A percentile compares a stretch with the other conserved stretches of the same genome.
These are phyloP conservation scores for Phalanger gymnotis DNA, from an alignment of 2,797 vertebrate genomes.

Conservation along the genomic window DNA sequence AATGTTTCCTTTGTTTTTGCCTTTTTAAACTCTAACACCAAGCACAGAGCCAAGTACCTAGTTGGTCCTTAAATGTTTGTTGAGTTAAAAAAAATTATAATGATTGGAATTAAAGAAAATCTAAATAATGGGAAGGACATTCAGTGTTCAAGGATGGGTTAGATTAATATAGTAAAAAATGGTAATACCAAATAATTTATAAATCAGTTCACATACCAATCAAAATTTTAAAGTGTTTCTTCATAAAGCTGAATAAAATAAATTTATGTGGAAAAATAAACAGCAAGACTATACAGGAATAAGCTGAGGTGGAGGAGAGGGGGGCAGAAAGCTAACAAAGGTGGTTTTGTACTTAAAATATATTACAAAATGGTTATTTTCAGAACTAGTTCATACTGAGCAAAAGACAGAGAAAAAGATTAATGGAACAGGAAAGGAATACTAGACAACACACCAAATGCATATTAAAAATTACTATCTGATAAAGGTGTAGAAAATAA, in stretches of 20 bases:
- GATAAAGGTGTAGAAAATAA: background rate
- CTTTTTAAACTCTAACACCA: background rate
- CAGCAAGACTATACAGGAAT: background rate
- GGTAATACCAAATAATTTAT: background rate
- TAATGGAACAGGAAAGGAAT: background rate
- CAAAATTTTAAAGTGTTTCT: background rate
- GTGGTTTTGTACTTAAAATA: background rate
- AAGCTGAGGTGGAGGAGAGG: background rate
- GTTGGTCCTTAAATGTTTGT: background rate
- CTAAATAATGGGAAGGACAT: background rate
- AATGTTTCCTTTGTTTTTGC: too few relatives aligned
- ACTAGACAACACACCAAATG: background rate
- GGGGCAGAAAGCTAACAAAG: background rate
- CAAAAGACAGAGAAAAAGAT: background rate
- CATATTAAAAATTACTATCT: background rate
- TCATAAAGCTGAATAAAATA: background rate
- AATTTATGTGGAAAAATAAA: background rate
- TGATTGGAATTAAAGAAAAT: background rate
- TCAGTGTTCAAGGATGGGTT: background rate
- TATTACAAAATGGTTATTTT: background rate
- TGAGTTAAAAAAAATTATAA: background rate
- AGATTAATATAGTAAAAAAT: constrained; percentile 64
- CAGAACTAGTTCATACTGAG: background rate
- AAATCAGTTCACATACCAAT: background rate
- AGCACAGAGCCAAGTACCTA: background rate